phyloP scores from a whole-genome alignment of 2,113 vertebrate species.

The Hyperopisus bebe region DNA sequence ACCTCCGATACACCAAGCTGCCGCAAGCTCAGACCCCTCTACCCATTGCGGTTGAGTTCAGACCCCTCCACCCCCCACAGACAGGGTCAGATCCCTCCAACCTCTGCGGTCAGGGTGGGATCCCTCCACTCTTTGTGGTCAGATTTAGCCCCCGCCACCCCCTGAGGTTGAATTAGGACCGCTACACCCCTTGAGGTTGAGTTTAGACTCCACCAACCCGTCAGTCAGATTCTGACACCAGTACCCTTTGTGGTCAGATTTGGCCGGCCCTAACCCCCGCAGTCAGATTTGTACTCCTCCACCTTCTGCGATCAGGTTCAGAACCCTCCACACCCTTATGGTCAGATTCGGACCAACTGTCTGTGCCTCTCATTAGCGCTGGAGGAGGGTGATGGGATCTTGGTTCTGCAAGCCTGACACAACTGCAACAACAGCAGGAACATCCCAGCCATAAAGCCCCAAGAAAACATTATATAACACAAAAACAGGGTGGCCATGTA shows the following conservation, averaged over 20 bases:
- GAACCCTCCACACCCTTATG: too few species aligned
- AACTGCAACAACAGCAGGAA: not conserved
- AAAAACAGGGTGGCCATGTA: not conserved
- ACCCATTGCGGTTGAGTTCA: not conserved
- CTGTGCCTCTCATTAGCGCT: conserved; percentile 35
- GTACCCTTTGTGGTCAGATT: not conserved
- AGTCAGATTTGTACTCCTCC: not conserved
- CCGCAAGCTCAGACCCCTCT: not conserved
- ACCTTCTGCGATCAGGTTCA: too few species aligned
- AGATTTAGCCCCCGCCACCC: not conserved
- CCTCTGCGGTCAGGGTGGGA: not conserved
- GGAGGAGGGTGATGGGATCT: too few species aligned
- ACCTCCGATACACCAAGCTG: not conserved
- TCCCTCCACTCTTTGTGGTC: not conserved
- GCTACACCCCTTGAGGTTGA: too few species aligned
- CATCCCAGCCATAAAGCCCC: not conserved
- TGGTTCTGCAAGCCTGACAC: not conserved
- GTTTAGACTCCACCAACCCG: too few species aligned
- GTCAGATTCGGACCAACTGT: conserved; percentile 29
- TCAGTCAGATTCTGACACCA: not conserved
- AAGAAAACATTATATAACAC: not conserved
- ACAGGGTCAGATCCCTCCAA: not conserved
- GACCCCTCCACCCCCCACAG: not conserved
- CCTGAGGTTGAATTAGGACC: too few species aligned
- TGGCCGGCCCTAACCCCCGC: not conserved